phyloP scores from a whole-genome alignment of 2,113 vertebrate genomes.

The Bufo bufo region DNA sequence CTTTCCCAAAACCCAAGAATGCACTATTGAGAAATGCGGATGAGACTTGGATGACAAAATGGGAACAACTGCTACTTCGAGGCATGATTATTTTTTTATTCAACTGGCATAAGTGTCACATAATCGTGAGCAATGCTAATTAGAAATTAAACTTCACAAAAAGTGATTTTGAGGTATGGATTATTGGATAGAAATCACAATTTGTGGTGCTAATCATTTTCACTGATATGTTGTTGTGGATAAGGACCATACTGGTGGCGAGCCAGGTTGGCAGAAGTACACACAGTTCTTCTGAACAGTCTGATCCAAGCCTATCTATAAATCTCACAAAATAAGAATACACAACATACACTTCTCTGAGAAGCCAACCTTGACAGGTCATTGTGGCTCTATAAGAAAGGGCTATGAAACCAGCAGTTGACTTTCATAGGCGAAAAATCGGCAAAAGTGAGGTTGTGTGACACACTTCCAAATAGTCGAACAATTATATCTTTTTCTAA shows the following conservation, averaged over 20 bases:
- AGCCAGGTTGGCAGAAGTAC: constrained; percentile 34
- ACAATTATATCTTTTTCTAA: neutral
- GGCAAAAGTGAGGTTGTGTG: neutral
- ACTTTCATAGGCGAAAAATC: constrained; percentile 30
- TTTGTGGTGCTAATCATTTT: neutral
- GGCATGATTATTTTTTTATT: neutral
- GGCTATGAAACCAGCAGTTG: neutral
- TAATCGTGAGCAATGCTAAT: neutral
- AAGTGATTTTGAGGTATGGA: neutral
- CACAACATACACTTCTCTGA: constrained; percentile 6
- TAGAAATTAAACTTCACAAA: neutral
- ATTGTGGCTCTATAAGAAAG: constrained; percentile 25
- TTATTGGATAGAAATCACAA: neutral
- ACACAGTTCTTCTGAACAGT: constrained; percentile 16
- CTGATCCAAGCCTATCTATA: constrained; percentile 13
- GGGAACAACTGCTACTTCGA: neutral
- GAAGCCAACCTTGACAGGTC: constrained; percentile 42
- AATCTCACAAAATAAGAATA: constrained; percentile 17
- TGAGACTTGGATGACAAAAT: too few species aligned
- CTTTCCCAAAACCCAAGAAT: too few species aligned
- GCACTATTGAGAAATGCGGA: too few species aligned
- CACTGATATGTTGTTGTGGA: neutral
- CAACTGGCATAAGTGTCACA: neutral
- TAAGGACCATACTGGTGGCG: neutral
- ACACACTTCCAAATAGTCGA: neutral